phyloP scores from a whole-genome alignment of 2,113 vertebrate species.

The Chauna torquata region DNA sequence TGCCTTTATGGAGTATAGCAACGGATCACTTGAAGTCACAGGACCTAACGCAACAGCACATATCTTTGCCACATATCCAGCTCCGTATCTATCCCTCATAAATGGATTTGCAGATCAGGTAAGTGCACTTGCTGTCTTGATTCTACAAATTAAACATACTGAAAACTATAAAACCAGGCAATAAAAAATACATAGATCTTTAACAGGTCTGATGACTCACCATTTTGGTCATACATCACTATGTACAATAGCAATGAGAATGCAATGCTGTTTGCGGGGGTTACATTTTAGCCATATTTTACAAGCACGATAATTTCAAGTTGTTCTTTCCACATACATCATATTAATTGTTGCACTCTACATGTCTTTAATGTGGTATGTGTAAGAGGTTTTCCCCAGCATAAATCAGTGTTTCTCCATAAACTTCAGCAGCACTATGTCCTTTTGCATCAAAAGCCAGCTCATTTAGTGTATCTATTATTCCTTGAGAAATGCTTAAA shows the following conservation, averaged over 20 bases:
- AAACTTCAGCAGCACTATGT: not conserved
- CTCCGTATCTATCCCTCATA: slow-evolving; percentile 81
- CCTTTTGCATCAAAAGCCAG: not conserved
- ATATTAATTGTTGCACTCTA: not conserved
- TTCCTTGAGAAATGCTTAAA: not conserved
- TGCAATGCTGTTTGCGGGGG: not conserved
- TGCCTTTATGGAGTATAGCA: slow-evolving; percentile 84
- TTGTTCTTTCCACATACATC: not conserved
- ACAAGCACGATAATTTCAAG: not conserved
- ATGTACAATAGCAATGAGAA: not conserved
- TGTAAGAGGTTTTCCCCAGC: not conserved
- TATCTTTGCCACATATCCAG: slow-evolving; percentile 94
- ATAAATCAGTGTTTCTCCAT: slow-evolving; percentile 9
- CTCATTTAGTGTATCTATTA: not conserved
- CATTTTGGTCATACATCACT: not conserved
- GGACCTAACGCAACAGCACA: slow-evolving; percentile 91
- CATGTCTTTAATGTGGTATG: not conserved
- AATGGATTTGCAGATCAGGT: slow-evolving; percentile 95
- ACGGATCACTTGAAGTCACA: slow-evolving; percentile 78
- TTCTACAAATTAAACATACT: not conserved
- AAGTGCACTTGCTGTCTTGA: not conserved
- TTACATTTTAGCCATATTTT: not conserved
- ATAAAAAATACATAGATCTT: not conserved
- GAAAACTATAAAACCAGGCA: not conserved
- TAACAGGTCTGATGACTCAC: not conserved